Base-by-base conservation (phyloP, 2,113 vertebrate genomes). In the Eretmochelys imbricata region DNA sequence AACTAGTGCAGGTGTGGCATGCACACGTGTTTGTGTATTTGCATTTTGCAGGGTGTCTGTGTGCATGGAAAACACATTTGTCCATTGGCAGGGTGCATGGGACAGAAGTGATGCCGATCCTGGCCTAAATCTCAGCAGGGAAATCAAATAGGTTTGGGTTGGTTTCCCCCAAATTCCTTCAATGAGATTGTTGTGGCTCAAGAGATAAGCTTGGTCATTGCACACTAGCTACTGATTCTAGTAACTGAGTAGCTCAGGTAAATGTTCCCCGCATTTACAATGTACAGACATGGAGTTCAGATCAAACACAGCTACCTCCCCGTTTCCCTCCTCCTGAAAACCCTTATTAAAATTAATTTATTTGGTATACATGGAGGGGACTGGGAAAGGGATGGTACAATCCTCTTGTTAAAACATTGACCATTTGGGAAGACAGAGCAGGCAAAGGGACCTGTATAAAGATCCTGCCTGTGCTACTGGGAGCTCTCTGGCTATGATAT, bases 1-100 rank as follows among this genome's bases (percentile, higher is more conserved):
- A 55, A 3, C 31, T 2, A 2, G 49, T n/a, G 57, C 49, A 8
- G 42, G 75, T 7, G 11, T 78, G 38, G 62, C 0, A 1, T 16
- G 59, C 78, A 22, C 55, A 49, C 55, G 1, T 72, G 35, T 72
- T n/a, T 72, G 65, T 1, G 0, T 89, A 78, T 24, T 78, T 48
- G 42, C 22, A 48, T 48, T 46, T 78, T 27, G 22, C 42, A 42
- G 42, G 24, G 42, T 27, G 42, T 48, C 75, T 48, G 25, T 48
- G 13, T 46, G 42, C 42, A 46, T 48, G 10, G 42, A 48, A 48
- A 48, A 78, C 25, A 13, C 19, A 48, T 46, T 78, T 78, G 75
- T 48, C 75, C 12, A 3, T 13, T 46, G 42, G 42, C 38, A 78
- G 11, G 19, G 12, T 48, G 75, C 42, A 14, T 78, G 42, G 10